Conservation (phyloP, 2,888 invertebrate species). For the Acronicta alni region DNA sequence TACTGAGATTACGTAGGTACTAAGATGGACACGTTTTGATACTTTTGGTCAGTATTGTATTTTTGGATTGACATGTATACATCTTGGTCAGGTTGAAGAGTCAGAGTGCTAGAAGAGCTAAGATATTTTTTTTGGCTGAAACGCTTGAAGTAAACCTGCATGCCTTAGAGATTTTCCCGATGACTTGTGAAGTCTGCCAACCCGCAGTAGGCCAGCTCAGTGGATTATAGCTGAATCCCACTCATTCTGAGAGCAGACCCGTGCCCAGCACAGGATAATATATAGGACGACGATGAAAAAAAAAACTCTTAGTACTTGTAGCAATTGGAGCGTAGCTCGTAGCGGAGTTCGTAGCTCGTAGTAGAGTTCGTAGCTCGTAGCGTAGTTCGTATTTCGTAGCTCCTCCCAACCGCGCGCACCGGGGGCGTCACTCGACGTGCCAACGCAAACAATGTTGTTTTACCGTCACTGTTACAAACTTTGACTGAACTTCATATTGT, state of each 20-base stretch:
- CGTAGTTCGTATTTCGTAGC: constrained; percentile 5
- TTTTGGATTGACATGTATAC: not conserved
- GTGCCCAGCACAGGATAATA: too few species aligned
- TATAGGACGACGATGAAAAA: too few species aligned
- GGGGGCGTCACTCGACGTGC: constrained; percentile 23
- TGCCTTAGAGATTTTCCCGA: too few species aligned
- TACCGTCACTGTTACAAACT: constrained; percentile 25
- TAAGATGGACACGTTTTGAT: constrained; percentile 19
- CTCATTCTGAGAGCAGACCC: too few species aligned
- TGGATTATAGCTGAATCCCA: too few species aligned
- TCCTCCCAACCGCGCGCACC: constrained; percentile 9
- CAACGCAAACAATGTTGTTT: constrained; percentile 44
- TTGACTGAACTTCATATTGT: constrained; percentile 38
- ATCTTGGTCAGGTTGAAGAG: not conserved
- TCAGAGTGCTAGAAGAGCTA: too few species aligned
- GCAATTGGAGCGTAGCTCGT: constrained; percentile 1
- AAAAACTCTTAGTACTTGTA: constrained; percentile 4
- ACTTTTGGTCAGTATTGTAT: constrained; percentile 1
- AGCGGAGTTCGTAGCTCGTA: constrained; percentile 3
- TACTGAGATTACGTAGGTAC: constrained; percentile 11
- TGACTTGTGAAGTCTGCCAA: too few species aligned
- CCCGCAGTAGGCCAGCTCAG: too few species aligned
- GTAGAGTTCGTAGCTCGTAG: too few species aligned
- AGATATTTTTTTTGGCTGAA: too few species aligned
- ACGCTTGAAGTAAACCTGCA: too few species aligned